Evolutionary conservation across 1,140 invertebrate species (phyloP), one percentile per base, ranked within the genome.

Genomic region (Agrilus planipennis): DNA sequence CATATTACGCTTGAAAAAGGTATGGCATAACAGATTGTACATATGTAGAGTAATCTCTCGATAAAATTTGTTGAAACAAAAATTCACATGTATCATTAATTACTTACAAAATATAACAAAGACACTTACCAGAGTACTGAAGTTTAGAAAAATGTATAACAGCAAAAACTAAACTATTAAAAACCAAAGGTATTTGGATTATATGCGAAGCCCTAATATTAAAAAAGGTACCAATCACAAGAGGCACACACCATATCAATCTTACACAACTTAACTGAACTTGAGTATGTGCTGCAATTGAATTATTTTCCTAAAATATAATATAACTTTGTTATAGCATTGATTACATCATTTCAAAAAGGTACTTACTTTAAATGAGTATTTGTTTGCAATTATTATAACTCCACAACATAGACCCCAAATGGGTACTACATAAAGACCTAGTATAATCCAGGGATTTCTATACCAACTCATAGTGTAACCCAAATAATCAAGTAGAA

Each of bases 401-500:
- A 52, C 7, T 28, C 44, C 18, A 39, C 21, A 25, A 15, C 44
- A 44, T 31, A 52, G 23, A 9, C 39, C 46, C 9, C 52, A 41
- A 4, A 41, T 47, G 11, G 60, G 60, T 12, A 45, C 39, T 2
- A 37, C 49, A 47, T 61, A 63, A 7, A 65, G 31, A 10, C 57
- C 58, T 34, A 60, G 44, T 14, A 60, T 41, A 10, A 62, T 41
- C 44, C 51, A 56, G 14, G 58, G 54, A 23, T 53, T 50, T 7
- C 44, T 47, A 42, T 57, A 66, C 64, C 64, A 66, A 28, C 53
- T 54, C 62, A 66, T 64, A n/a, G 57, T 44, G 42, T 49, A 50
- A n/a, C 42, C 43, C 14, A 52, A 34, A 21, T 34, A 18, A 41
- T 55, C 53, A 10, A 51, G 22, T 20, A 55, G 14, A 11, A 50